phyloP scores from a whole-genome alignment of 2,888 invertebrate genomes.

The Synergus umbraculus region DNA sequence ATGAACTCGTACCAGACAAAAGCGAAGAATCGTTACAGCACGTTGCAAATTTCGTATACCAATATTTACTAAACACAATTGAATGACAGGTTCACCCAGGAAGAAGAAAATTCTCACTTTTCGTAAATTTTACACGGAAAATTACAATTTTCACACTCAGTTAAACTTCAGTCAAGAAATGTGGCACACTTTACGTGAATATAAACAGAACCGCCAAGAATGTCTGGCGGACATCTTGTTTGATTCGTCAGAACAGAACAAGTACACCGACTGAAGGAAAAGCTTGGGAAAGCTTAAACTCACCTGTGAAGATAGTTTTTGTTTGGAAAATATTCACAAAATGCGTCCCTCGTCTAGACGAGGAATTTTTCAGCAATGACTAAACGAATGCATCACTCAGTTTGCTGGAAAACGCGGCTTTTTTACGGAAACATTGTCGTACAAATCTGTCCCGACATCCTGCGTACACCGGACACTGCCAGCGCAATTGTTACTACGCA shows the following conservation, averaged over 20 bases:
- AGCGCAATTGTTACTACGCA: conserved; percentile 52
- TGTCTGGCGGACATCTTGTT: conserved; percentile 51
- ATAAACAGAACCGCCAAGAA: conserved; percentile 49
- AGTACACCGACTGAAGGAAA: conserved; percentile 20
- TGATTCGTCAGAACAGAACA: conserved; percentile 41
- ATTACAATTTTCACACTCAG: neutral
- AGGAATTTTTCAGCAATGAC: conserved; percentile 29
- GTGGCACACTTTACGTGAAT: conserved; percentile 45
- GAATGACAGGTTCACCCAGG: neutral
- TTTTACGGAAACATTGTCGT: conserved; percentile 50
- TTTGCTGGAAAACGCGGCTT: conserved; percentile 44
- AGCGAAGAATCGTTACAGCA: conserved; percentile 25
- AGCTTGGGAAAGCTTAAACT: conserved; percentile 15
- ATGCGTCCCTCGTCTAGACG: neutral
- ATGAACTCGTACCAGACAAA: conserved; percentile 15
- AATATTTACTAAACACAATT: neutral
- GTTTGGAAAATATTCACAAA: conserved; percentile 13
- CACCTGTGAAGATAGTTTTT: conserved; percentile 4
- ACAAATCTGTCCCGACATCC: conserved; percentile 44
- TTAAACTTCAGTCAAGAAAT: neutral
- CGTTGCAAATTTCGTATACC: conserved; percentile 1
- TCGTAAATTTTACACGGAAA: neutral
- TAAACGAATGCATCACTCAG: conserved; percentile 40
- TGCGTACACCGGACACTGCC: conserved; percentile 52
- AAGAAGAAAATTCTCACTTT: neutral